Evolutionary conservation across 2,888 invertebrate species (phyloP).

Genomic region (Acanthosepion lycidas): DNA sequence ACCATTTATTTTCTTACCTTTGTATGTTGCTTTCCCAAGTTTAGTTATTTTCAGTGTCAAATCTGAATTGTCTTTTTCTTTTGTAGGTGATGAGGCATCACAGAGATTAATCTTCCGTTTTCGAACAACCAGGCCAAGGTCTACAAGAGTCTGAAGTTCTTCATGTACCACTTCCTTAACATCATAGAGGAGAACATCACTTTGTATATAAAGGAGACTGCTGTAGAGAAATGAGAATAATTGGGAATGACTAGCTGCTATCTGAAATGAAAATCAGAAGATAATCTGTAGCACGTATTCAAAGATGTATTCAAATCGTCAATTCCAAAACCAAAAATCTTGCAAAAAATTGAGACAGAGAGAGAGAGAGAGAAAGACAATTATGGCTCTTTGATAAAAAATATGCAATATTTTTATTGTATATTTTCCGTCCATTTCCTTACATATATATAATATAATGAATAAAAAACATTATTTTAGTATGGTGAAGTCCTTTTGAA

Average conservation of each 20-base stretch:
- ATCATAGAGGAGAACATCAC: conserved; percentile 56
- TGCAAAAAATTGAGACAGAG: no score
- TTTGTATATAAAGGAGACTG: conserved; percentile 82
- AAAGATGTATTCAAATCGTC: no score
- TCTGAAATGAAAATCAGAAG: not conserved
- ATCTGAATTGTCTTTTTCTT: not conserved
- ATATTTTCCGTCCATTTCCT: no score
- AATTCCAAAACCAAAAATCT: no score
- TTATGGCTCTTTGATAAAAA: no score
- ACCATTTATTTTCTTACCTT: conserved; percentile 77
- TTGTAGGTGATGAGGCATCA: conserved; percentile 49
- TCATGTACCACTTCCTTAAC: conserved; percentile 58
- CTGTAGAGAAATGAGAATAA: conserved; percentile 76
- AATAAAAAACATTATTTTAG: no score
- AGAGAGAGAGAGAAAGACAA: no score
- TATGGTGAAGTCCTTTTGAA: no score
- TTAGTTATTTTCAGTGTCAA: conserved; percentile 69
- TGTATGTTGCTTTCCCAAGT: conserved; percentile 87
- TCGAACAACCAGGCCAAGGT: conserved; percentile 61
- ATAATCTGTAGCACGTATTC: not conserved
- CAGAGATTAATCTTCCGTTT: conserved; percentile 55
- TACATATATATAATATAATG: no score
- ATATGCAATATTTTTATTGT: no score
- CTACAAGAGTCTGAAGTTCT: conserved; percentile 66
- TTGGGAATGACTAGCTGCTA: conserved; percentile 38